phyloP scores from a whole-genome alignment of 2,113 vertebrate species.

The Apistogramma diplotaenia region DNA sequence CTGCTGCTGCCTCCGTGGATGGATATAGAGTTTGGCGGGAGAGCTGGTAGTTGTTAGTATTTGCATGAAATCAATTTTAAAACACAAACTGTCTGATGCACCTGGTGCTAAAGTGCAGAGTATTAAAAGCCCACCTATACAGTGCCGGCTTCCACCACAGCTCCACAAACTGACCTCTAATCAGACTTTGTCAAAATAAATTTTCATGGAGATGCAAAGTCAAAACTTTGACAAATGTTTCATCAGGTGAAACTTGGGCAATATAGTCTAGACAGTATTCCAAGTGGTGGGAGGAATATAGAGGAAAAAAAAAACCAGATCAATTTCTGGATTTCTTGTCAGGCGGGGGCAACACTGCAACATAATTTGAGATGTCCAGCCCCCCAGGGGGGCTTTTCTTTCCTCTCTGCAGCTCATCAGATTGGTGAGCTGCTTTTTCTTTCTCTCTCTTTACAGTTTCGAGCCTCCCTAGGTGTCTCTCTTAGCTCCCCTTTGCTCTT shows the following conservation, averaged over 20 bases:
- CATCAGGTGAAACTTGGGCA: neutral
- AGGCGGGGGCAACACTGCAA: slow-evolving; percentile 49
- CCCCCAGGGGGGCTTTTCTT: slow-evolving; percentile 1
- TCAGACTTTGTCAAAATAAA: slow-evolving; percentile 5
- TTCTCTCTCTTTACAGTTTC: neutral
- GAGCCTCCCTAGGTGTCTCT: neutral
- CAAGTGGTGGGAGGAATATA: neutral
- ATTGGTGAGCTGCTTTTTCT: neutral
- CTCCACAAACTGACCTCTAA: neutral
- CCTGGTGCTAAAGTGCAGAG: neutral
- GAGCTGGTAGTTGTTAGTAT: no score
- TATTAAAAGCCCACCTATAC: neutral
- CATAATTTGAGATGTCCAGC: slow-evolving; percentile 50
- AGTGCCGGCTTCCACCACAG: neutral
- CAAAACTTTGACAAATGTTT: slow-evolving; percentile 17
- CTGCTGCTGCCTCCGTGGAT: no score
- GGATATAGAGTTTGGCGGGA: no score
- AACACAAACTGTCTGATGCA: neutral
- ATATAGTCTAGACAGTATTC: neutral
- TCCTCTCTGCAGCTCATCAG: slow-evolving; percentile 38
- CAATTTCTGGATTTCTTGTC: slow-evolving; percentile 51
- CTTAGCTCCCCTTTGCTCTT: slow-evolving; percentile 11
- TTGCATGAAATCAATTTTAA: neutral
- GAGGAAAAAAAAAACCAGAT: slow-evolving; percentile 48
- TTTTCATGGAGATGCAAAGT: neutral